phyloP scores from a whole-genome alignment of 1,140 invertebrate species.

The Chymomyza costata region DNA sequence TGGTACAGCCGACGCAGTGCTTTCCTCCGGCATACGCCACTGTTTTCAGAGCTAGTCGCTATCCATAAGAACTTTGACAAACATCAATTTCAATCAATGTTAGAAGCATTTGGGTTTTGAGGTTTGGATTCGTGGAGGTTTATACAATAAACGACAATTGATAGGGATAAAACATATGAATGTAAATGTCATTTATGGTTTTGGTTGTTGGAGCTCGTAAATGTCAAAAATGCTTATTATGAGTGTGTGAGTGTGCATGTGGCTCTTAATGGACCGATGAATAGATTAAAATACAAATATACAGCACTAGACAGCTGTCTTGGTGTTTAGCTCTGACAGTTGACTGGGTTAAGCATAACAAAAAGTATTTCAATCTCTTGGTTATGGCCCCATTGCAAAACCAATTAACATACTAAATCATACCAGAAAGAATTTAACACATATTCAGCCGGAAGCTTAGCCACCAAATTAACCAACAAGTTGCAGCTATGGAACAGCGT shows the following conservation, averaged over 20 bases:
- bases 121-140: no score
- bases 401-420: conserved; percentile 48
- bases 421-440: conserved; percentile 10
- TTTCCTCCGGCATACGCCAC: no score
- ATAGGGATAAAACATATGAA: conserved; percentile 28
- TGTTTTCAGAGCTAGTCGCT: no score
- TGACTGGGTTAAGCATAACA: no score
- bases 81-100: conserved; percentile 42
- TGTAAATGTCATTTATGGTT: neutral
- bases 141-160: conserved; percentile 20
- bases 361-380: no score
- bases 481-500: neutral
- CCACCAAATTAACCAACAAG: conserved; percentile 38
- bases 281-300: no score
- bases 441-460: conserved; percentile 22
- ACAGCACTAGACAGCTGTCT: no score
- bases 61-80: conserved; percentile 39
- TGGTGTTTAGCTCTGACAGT: no score
- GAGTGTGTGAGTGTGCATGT: no score
- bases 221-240: conserved; percentile 30
- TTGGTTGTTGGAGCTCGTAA: conserved; percentile 29
- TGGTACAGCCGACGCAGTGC: no score
- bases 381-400: conserved; percentile 21
- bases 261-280: conserved; percentile 20
- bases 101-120: neutral